Evolutionary conservation across 2,113 vertebrate genomes (phyloP), one percentile per base, ranked within the genome.

Genomic region (Sinocyclocheilus anshuiensis): DNA sequence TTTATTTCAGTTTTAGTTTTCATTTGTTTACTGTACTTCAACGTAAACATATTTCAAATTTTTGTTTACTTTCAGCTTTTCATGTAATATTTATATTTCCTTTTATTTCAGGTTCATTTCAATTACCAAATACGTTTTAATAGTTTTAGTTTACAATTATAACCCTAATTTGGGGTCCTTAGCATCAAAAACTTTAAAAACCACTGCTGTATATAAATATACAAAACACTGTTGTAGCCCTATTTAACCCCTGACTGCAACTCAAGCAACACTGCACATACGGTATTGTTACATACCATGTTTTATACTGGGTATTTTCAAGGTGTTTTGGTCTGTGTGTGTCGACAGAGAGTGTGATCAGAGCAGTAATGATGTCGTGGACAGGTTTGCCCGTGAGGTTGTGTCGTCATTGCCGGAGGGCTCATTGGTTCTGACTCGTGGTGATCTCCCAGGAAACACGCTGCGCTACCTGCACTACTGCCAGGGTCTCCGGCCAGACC

Each of bases 391-490:
- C 84, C 96, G 92, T 91, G 98, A 98, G 63, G 87, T 99, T 87
- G 93, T 98, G 89, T 91, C 92, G 88, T 98, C 97, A 3, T 89
- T 98, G 92, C 97, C 98, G 2, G 9, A 0, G 1, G 91, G 93
- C 83, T 95, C 97, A 0, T 92, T 98, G 91, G 91, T 99, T 88
- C 93, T 99, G 93, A 96, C 98, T 4, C 95, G 97, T 91, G 98
- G 98, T 87, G 98, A 99, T 90, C 91, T 99, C 84, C 97, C 98
- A 0, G 98, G 98, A 42, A 99, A 99, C 91, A 94, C 97, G 59
- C 93, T 99, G 82, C 97, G 97, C 87, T 99, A 99, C 71, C 65
- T 99, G 36, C 95, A 98, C 93, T 98, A 98, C 63, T 99, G 98
- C 1, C 96, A 97, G 89, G 96, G 93, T 0, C 61, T 96, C 55